Evolutionary conservation across 1,140 invertebrate genomes (phyloP).

Genomic region (Megathymus violae): DNA sequence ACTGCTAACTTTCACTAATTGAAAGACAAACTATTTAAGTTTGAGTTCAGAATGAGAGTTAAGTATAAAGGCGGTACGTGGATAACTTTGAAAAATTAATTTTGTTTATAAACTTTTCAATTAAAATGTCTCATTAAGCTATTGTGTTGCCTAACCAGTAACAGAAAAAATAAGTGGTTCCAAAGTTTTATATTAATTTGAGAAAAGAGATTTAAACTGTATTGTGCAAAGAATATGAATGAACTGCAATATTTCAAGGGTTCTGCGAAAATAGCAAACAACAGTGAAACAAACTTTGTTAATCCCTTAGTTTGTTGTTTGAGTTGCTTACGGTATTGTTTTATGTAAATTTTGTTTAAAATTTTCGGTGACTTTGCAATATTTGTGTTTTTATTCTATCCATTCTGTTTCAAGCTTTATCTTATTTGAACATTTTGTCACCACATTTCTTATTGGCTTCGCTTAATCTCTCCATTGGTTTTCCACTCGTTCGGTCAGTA

Average conservation of each 20-base stretch:
- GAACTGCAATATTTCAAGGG: not conserved
- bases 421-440: not conserved
- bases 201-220: not conserved
- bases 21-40: not conserved
- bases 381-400: not conserved
- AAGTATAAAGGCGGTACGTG: too few species aligned
- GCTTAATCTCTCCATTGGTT: too few species aligned
- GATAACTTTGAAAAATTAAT: slow-evolving; percentile 1
- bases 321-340: not conserved
- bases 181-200: not conserved
- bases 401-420: not conserved
- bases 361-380: not conserved
- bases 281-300: not conserved
- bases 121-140: not conserved
- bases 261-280: not conserved
- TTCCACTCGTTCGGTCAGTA: too few species aligned
- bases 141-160: not conserved
- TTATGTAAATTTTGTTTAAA: slow-evolving; percentile 1
- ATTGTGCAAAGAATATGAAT: not conserved
- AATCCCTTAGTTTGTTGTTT: slow-evolving; percentile 3
- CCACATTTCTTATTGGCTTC: not conserved
- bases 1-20: too few species aligned
- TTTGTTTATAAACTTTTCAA: not conserved
- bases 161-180: not conserved
- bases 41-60: too few species aligned